A percentile compares a stretch with the other conserved stretches of the same genome.
These are phyloP conservation scores for Sinocyclocheilus anshuiensis DNA, from an alignment of 2,113 vertebrate species.

Conservation along the genomic window DNA sequence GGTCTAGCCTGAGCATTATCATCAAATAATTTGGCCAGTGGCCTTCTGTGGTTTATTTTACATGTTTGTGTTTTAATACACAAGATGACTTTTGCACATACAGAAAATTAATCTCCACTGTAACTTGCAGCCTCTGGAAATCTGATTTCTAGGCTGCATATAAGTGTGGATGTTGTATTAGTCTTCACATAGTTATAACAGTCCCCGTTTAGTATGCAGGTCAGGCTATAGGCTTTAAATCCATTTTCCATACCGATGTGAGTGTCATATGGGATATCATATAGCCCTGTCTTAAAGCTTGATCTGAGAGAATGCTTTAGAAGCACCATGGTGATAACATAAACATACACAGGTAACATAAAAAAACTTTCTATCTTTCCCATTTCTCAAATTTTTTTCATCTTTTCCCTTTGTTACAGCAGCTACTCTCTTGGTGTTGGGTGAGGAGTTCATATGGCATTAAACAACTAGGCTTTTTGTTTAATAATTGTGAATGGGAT, in stretches of 20 bases:
- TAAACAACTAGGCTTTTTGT: constrained; percentile 4
- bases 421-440: neutral
- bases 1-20: neutral
- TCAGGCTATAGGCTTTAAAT: constrained; percentile 30
- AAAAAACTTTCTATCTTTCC: constrained; percentile 12
- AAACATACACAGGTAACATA: constrained; percentile 19
- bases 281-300: constrained; percentile 16
- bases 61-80: neutral
- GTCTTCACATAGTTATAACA: neutral
- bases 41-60: neutral
- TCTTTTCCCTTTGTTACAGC: constrained; percentile 11
- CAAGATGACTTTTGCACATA: no score
- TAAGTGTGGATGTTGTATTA: neutral
- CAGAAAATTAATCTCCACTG: neutral
- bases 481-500: neutral
- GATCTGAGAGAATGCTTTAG: constrained; percentile 6
- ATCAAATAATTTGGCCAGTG: neutral
- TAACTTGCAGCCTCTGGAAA: constrained; percentile 8
- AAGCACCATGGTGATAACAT: constrained; percentile 29
- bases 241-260: constrained; percentile 41
- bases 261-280: constrained; percentile 9
- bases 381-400: neutral
- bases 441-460: neutral
- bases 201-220: neutral
- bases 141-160: constrained; percentile 24